phyloP scores from a whole-genome alignment of 2,888 invertebrate genomes.

The Fabriciana adippe region DNA sequence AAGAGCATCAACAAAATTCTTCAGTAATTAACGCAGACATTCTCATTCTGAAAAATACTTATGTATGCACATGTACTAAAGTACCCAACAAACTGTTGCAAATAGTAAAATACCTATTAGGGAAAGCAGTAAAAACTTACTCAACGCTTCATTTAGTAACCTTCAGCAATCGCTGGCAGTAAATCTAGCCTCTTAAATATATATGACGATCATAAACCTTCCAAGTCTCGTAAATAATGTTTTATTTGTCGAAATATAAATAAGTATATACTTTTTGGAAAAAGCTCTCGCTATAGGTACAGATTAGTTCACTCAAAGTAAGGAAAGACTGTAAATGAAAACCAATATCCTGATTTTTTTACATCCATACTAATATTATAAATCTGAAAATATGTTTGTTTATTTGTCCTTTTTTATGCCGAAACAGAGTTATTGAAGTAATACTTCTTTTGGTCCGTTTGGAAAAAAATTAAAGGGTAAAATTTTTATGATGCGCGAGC shows the following conservation, averaged over 20 bases:
- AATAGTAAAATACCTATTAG: slow-evolving; percentile 17
- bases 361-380: no score
- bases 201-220: slow-evolving; percentile 25
- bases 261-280: not conserved
- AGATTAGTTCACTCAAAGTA: not conserved
- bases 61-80: not conserved
- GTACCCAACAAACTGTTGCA: slow-evolving; percentile 7
- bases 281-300: no score
- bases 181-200: slow-evolving; percentile 29
- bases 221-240: slow-evolving; percentile 25
- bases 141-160: slow-evolving; percentile 23
- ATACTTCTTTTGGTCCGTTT: no score
- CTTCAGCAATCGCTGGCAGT: slow-evolving; percentile 22
- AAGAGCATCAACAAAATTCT: no score
- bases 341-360: no score
- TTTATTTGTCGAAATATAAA: slow-evolving; percentile 17
- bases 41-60: no score
- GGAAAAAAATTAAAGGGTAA: no score
- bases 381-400: no score
- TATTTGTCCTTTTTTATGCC: no score
- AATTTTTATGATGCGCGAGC: no score
- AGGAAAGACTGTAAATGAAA: not conserved
- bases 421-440: no score
- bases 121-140: slow-evolving; percentile 19
- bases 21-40: no score